phyloP scores from a whole-genome alignment of 2,888 invertebrate genomes.

The Phorcus lineatus region DNA sequence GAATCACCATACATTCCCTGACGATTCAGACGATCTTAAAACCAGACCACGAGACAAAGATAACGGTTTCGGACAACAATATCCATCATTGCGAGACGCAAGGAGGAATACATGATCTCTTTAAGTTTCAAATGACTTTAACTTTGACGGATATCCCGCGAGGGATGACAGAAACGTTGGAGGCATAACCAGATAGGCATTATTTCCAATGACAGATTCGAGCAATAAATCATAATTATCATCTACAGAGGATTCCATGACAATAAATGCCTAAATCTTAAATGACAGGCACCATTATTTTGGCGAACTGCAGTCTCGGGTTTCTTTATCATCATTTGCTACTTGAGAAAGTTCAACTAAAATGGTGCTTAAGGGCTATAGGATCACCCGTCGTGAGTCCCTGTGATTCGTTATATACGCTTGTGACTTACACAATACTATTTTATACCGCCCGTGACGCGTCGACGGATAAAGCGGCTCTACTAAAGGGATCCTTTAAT shows the following conservation, averaged over 20 bases:
- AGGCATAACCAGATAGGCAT: not conserved
- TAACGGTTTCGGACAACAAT: not conserved
- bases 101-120: not conserved
- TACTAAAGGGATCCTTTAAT: too few species aligned
- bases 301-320: not conserved
- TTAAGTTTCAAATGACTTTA: too few species aligned
- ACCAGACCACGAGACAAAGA: not conserved
- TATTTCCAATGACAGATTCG: not conserved
- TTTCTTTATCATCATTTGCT: not conserved
- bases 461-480: too few species aligned
- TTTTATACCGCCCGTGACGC: too few species aligned
- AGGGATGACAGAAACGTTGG: too few species aligned
- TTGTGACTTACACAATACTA: too few species aligned
- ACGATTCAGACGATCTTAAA: not conserved
- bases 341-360: too few species aligned
- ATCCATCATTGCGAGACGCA: not conserved
- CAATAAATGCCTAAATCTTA: not conserved
- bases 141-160: too few species aligned
- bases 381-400: too few species aligned
- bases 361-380: too few species aligned
- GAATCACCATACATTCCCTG: too few species aligned
- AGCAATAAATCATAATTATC: conserved; percentile 7
- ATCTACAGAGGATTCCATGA: not conserved
- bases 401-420: too few species aligned
- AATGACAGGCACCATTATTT: not conserved